These are phyloP conservation scores for Cydia fagiglandana DNA, from an alignment of 1,140 invertebrate genomes.

Conservation along the genomic window DNA sequence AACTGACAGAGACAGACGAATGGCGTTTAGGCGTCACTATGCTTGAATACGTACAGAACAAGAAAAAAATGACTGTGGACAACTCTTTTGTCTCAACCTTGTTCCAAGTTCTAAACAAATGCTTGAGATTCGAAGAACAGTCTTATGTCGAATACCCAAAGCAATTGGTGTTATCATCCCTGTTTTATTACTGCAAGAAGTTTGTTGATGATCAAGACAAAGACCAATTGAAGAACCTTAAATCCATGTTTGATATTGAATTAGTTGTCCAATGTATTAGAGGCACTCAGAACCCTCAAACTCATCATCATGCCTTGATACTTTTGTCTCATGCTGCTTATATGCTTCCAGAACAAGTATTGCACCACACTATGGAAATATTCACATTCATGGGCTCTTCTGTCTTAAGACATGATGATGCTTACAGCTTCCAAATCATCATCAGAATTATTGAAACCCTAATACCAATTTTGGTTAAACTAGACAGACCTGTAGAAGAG, in stretches of 20 bases:
- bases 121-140: slow-evolving; percentile 90
- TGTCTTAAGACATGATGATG: slow-evolving; percentile 93
- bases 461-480: slow-evolving; percentile 88
- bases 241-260: slow-evolving; percentile 87
- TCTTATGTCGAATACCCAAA: slow-evolving; percentile 93
- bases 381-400: slow-evolving; percentile 97
- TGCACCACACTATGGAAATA: slow-evolving; percentile 95
- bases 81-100: slow-evolving; percentile 85
- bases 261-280: slow-evolving; percentile 93
- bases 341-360: slow-evolving; percentile 88
- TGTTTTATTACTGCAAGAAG: slow-evolving; percentile 86
- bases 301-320: slow-evolving; percentile 93
- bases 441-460: slow-evolving; percentile 93
- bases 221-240: slow-evolving; percentile 77
- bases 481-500: slow-evolving; percentile 73
- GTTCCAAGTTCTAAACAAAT: slow-evolving; percentile 90
- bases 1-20: slow-evolving; percentile 81
- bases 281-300: slow-evolving; percentile 94
- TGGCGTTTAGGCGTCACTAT: slow-evolving; percentile 90
- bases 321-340: slow-evolving; percentile 88
- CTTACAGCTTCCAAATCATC: slow-evolving; percentile 96
- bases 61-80: slow-evolving; percentile 86
- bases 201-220: slow-evolving; percentile 74
- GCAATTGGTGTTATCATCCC: slow-evolving; percentile 89
- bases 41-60: slow-evolving; percentile 91